A percentile compares a stretch with the other conserved stretches of the same genome.
Conservation (phyloP, 2,797 vertebrate genomes). For the Enteromius mattozi region DNA sequence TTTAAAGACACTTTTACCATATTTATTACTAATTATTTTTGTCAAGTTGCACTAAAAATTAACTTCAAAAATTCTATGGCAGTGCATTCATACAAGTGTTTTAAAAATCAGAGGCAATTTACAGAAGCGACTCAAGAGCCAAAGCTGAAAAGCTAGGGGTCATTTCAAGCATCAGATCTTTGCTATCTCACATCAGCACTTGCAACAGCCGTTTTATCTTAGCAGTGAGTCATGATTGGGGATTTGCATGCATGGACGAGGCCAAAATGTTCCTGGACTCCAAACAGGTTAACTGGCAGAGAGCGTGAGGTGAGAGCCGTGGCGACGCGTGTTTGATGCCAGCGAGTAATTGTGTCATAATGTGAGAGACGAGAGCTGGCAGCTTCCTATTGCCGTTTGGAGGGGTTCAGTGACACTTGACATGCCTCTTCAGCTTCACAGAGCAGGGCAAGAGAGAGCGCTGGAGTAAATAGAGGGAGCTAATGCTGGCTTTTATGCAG, state of each 20-base stretch:
- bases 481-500: constrained; percentile 11
- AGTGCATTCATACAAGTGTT: not conserved
- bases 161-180: constrained; percentile 14
- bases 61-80: not conserved
- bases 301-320: constrained; percentile 43
- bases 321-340: constrained; percentile 46
- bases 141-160: constrained; percentile 12
- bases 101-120: constrained; percentile 12
- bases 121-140: not conserved
- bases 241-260: constrained; percentile 42
- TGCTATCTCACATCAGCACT: constrained; percentile 15
- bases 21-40: not conserved
- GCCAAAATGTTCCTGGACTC: constrained; percentile 53
- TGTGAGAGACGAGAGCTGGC: constrained; percentile 56
- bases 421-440: constrained; percentile 46
- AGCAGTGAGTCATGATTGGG: constrained; percentile 48
- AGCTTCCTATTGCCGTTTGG: constrained; percentile 49
- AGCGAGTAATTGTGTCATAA: constrained; percentile 63
- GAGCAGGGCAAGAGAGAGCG: constrained; percentile 20
- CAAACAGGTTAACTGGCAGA: constrained; percentile 59
- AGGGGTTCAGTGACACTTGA: constrained; percentile 59
- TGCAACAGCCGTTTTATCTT: constrained; percentile 22
- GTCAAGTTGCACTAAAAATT: not conserved
- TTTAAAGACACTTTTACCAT: not conserved
- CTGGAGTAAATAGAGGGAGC: constrained; percentile 23